Base-by-base conservation (phyloP, 2,113 vertebrate genomes). In the Toxotes chatareus region DNA sequence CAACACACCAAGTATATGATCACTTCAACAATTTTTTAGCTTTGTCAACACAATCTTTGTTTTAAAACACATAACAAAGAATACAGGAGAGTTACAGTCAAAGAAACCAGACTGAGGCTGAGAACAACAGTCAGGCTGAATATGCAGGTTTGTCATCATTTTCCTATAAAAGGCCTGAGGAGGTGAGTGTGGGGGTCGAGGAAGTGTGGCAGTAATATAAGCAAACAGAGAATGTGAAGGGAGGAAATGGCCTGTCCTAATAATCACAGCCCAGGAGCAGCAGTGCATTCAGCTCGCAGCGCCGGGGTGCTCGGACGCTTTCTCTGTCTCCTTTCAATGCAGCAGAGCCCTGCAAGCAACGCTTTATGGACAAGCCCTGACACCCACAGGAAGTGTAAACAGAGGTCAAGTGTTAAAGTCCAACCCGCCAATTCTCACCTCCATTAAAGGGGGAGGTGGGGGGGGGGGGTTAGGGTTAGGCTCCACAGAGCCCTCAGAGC, bases 371-470 rank as follows among this genome's bases (percentile, higher is more conserved):
- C 81, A 71, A 79, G 87, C 27, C 74, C 70, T 69, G 87, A 90
- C 90, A 83, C 88, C 80, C 76, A 93, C 94, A 94, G 94, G 94
- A 96, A 95, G 94, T 92, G 93, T 94, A 94, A 96, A 96, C 93
- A 96, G 68, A 83, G 91, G 92, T 94, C 87, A 91, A 91, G 94
- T 95, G 94, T 95, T 91, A 94, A 95, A 94, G 94, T 94, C 92
- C 95, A 93, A 88, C 93, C 93, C 91, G 70, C 93, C 90, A 94
- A 93, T 94, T 95, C 93, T 95, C 95, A 95, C 94, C 93, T 94
- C 93, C 92, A 94, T 94, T 96, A 95, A 93, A 95, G 77, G 21
- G 61, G 42, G 27, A 11, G 82, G 47, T 2, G 31, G 0, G 34
- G 17, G 34, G 51, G 38, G 70, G 76, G 86, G 91, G 82, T 81